Percentiles rank a stretch among this genome's conserved stretches.
These are phyloP conservation scores for Hemiscyllium ocellatum DNA, from an alignment of 2,113 vertebrate species.

Conservation along the genomic window DNA sequence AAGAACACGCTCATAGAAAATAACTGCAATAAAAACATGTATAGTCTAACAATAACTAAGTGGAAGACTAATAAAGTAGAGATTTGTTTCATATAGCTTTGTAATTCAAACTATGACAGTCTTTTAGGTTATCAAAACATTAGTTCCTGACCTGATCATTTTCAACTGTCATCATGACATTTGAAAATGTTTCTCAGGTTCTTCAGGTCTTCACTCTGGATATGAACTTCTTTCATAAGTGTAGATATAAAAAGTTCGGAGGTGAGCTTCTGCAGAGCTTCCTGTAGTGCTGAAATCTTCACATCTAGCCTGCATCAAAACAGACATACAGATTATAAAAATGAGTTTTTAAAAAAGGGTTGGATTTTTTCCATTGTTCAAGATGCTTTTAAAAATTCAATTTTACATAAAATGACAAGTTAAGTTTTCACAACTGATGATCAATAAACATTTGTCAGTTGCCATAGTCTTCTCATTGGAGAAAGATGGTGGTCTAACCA, in stretches of 20 bases:
- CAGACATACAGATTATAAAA: not conserved
- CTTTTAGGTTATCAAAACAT: not conserved
- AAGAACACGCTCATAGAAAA: not conserved
- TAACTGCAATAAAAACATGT: not conserved
- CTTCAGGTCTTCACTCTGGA: slow-evolving; percentile 61
- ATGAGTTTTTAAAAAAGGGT: not conserved
- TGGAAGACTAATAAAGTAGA: not conserved
- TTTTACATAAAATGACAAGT: slow-evolving; percentile 59
- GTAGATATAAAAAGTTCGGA: slow-evolving; percentile 60
- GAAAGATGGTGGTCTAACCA: no score
- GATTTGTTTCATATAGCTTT: not conserved
- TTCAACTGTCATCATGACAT: slow-evolving; percentile 34
- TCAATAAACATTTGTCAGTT: slow-evolving; percentile 51
- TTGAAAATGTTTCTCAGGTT: slow-evolving; percentile 58
- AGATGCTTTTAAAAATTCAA: slow-evolving; percentile 44
- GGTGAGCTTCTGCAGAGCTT: slow-evolving; percentile 43
- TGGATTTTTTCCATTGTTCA: slow-evolving; percentile 44
- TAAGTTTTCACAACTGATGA: slow-evolving; percentile 49
- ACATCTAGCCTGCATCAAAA: slow-evolving; percentile 51
- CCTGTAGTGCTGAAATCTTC: slow-evolving; percentile 49
- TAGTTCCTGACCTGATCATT: not conserved
- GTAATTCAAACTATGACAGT: not conserved
- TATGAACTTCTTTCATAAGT: slow-evolving; percentile 59
- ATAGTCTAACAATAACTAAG: not conserved
- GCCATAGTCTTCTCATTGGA: slow-evolving; percentile 35